Evolutionary conservation across 1,140 invertebrate species (phyloP), one percentile per base, ranked within the genome.

Genomic region (Adelges cooleyi): DNA sequence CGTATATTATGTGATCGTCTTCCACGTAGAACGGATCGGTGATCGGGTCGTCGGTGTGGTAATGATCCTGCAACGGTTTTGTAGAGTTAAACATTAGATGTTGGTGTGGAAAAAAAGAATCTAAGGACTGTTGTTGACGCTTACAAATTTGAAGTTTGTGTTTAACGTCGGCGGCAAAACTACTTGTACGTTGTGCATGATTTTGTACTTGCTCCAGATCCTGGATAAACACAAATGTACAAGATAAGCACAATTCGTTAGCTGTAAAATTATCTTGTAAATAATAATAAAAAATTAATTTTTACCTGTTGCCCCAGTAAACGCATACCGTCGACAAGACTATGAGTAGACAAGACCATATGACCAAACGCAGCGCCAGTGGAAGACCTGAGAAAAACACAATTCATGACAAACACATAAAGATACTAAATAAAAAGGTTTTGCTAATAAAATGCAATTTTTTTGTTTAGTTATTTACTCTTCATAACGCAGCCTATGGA

Each of bases 141-240:
- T 62, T 33, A 62, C 56, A 27, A 48, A 46, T n/a, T 62, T 44
- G 11, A 42, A 44, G 15, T 44, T 62, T 10, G 44, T 46, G 13
- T 62, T 62, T 11, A 83, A 68, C 54, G 80, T 80, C 13, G 79
- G 77, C 38, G 81, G 81, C 40, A 83, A 69, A 71, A 79, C 80
- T 0, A 82, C 76, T 69, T 78, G 75, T 1, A 81, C 76, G 67
- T 80, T 75, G 68, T 73, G 73, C 78, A 81, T 81, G 4, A 73
- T 74, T 69, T 75, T 76, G 50, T 74, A 80, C 42, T 75, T 76
- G 1, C 71, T 69, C 75, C 78, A 81, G 3, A 76, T 68, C 68
- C 79, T 81, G n/a, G n/a, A n/a, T n/a, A n/a, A n/a, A n/a, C n/a
- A n/a, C n/a, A n/a, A n/a, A n/a, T n/a, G n/a, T n/a, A n/a, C n/a